Evolutionary conservation across 2,797 vertebrate species (phyloP), one percentile per base, ranked within the genome.

Genomic region (Perodicticus potto): DNA sequence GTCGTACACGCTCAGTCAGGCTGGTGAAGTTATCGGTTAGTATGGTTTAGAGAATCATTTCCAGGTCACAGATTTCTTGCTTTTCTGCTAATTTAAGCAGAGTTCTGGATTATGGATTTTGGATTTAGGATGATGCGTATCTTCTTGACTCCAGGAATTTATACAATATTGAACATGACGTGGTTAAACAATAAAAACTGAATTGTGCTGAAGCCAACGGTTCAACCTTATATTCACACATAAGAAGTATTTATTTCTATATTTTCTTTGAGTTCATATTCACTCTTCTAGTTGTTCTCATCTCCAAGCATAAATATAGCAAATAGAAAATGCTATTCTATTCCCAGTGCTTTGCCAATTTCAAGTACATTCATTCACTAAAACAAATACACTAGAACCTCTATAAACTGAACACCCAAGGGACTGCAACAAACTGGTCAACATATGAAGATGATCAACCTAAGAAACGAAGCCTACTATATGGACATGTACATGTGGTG

Each of bases 251-350:
- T 19, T 93, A 34, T 91, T 93, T 81, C 20, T 63, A 2, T 63
- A 27, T 90, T 43, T 77, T 96, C 43, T 86, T 49, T 92, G 81
- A 93, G 20, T 67, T 82, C 45, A 91, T 6, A 70, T 53, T 94
- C 53, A n/a, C 83, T 72, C 40, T 72, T 57, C 12, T 94, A 94
- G 32, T 19, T 57, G 6, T 93, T 82, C 45, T 95, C 27, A 86
- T 91, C n/a, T 73, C 13, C 49, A 77, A 55, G 83, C 86, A 55
- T n/a, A 95, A 65, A 43, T 40, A 20, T 7, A 84, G 25, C 49
- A 34, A 61, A 19, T 34, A 87, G 34, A 80, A 91, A 95, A 37
- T 53, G 69, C 10, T 83, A 12, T 5, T 13, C 5, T 16, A 32
- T 86, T 59, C 20, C 17, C 55, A 81, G 12, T 40, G 2, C 65